phyloP scores from a whole-genome alignment of 2,888 invertebrate genomes.

The Eristalinus aeneus region DNA sequence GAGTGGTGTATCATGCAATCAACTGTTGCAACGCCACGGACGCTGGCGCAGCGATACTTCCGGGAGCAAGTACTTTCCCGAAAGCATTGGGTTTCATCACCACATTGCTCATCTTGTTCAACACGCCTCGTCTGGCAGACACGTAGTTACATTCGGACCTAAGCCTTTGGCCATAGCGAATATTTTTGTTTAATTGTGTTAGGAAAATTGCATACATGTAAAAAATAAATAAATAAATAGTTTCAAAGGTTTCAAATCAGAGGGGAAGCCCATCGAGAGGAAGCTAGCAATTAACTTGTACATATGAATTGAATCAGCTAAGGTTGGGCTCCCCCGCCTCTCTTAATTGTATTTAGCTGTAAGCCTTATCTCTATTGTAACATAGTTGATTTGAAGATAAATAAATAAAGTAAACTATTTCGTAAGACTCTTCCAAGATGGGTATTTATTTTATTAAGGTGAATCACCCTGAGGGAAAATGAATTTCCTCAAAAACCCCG shows the following conservation, averaged over 20 bases:
- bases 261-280: constrained; percentile 28
- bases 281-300: constrained; percentile 48
- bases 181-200: constrained; percentile 22
- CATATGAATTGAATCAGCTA: constrained; percentile 40
- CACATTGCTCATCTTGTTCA: neutral
- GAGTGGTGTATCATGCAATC: constrained; percentile 86
- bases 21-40: constrained; percentile 87
- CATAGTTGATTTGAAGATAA: constrained; percentile 24
- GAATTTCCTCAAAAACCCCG: neutral
- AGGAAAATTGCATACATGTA: constrained; percentile 49
- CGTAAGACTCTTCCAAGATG: constrained; percentile 13
- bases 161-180: constrained; percentile 44
- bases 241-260: constrained; percentile 66
- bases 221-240: constrained; percentile 47
- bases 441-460: neutral
- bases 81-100: neutral
- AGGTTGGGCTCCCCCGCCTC: constrained; percentile 25
- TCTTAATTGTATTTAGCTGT: constrained; percentile 21
- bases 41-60: constrained; percentile 46
- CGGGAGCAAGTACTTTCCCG: neutral
- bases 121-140: neutral
- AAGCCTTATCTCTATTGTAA: constrained; percentile 42
- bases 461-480: neutral
- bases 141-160: constrained; percentile 28
- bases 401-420: constrained; percentile 35